Conservation (phyloP, 2,113 vertebrate genomes). For the Otis tarda region DNA sequence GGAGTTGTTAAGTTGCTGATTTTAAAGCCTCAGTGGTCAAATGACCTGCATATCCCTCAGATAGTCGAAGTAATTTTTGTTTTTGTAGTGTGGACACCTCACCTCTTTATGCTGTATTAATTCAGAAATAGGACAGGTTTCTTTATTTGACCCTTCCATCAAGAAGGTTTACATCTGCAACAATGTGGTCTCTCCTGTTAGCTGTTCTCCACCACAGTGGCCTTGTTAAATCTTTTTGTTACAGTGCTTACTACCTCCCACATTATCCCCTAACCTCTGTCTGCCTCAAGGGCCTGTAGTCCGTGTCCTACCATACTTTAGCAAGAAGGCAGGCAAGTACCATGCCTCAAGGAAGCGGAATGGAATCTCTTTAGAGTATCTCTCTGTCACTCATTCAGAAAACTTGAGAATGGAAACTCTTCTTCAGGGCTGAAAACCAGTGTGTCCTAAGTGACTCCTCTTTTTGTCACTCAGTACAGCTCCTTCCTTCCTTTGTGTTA, state of each 20-base stretch:
- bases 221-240: neutral
- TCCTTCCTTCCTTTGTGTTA: neutral
- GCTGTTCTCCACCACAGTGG: neutral
- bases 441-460: neutral
- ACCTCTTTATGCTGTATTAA: neutral
- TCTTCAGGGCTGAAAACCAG: neutral
- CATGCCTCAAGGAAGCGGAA: neutral
- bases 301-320: neutral
- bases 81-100: neutral
- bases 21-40: neutral
- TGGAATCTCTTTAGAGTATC: neutral
- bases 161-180: neutral
- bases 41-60: neutral
- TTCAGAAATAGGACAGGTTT: neutral
- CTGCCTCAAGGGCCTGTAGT: neutral
- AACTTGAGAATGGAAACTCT: neutral
- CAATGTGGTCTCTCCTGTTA: neutral
- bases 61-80: neutral
- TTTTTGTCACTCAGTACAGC: neutral
- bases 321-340: neutral
- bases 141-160: neutral
- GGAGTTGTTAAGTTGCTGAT: neutral
- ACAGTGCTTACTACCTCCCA: neutral
- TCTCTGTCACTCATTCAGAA: neutral
- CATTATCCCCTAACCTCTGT: neutral